A percentile compares a stretch with the other conserved stretches of the same genome.
phyloP scores from a whole-genome alignment of 2,113 vertebrate genomes.

The Ptilonorhynchus violaceus region DNA sequence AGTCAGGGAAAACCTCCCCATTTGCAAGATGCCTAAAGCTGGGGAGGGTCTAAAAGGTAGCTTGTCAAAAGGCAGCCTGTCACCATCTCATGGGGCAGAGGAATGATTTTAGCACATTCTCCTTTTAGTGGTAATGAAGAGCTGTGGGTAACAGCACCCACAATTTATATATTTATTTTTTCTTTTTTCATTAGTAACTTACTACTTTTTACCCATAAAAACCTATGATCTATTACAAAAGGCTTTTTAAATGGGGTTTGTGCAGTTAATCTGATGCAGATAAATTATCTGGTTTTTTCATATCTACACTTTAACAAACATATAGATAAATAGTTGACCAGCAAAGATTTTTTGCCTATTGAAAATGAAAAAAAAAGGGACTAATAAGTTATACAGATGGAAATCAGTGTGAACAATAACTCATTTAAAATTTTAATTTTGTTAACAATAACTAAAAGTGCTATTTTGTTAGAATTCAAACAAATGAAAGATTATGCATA shows the following conservation, averaged over 20 bases:
- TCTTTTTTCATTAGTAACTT: not conserved
- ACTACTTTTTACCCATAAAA: not conserved
- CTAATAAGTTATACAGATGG: not conserved
- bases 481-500: conserved; percentile 12
- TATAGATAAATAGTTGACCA: not conserved
- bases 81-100: not conserved
- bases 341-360: not conserved
- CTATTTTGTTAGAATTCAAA: conserved; percentile 38
- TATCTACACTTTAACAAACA: not conserved
- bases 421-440: conserved; percentile 57
- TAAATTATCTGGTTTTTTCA: not conserved
- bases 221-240: not conserved
- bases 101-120: not conserved
- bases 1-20: not conserved
- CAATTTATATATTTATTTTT: not conserved
- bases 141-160: not conserved
- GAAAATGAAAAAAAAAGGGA: not conserved
- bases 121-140: not conserved
- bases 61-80: not conserved
- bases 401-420: conserved; percentile 5
- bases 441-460: not conserved
- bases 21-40: not conserved
- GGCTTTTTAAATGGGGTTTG: not conserved
- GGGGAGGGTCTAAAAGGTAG: not conserved
- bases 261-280: not conserved